Conservation (phyloP, 2,888 invertebrate genomes). For the Nephrotoma appendiculata region DNA sequence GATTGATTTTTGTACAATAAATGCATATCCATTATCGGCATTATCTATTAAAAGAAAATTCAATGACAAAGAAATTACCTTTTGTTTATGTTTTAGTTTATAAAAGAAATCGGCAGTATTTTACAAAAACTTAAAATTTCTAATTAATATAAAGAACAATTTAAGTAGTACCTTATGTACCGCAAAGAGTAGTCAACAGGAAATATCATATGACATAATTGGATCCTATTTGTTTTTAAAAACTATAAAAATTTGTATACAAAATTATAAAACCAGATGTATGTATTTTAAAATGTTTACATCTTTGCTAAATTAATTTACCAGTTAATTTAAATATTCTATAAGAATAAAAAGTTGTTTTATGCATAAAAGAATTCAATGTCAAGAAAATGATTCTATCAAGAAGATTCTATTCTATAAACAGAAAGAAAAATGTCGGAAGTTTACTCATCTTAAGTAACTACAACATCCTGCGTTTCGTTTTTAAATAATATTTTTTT, state of each 20-base stretch:
- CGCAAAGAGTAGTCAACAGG: background rate
- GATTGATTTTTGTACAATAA: background rate
- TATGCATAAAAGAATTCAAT: background rate
- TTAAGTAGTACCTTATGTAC: background rate
- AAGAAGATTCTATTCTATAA: background rate
- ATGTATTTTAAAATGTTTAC: background rate
- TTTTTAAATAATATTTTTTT: background rate
- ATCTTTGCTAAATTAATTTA: background rate
- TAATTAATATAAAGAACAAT: background rate
- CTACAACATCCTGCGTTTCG: background rate
- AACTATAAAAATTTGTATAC: background rate
- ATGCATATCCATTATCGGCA: background rate
- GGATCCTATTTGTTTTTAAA: background rate
- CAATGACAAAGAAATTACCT: background rate
- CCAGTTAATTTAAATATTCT: background rate
- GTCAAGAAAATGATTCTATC: background rate
- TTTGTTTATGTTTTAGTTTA: background rate
- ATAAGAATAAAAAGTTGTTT: background rate
- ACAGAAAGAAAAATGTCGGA: background rate
- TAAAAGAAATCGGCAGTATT: background rate
- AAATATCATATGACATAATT: background rate
- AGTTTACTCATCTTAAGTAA: background rate
- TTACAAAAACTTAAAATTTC: background rate
- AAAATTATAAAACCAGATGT: background rate
- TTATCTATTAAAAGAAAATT: background rate